Conservation (phyloP, 2,113 vertebrate species). For the Paradoxurus hermaphroditus region DNA sequence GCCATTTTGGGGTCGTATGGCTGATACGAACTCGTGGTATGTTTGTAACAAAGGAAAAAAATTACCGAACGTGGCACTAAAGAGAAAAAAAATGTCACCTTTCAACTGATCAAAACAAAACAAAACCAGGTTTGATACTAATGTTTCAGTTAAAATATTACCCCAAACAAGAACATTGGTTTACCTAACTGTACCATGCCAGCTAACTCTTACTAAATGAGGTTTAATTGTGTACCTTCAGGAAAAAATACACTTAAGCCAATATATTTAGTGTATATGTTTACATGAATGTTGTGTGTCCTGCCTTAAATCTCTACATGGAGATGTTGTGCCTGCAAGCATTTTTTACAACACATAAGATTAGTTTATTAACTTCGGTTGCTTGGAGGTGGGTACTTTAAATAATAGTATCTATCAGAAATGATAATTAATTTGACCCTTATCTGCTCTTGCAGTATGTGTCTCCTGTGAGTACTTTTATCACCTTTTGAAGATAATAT, state of each 20-base stretch:
- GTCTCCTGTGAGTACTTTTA: conserved; percentile 72
- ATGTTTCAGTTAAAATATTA: not conserved
- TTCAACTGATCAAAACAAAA: not conserved
- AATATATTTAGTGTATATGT: conserved; percentile 76
- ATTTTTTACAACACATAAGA: conserved; percentile 80
- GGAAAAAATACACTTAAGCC: conserved; percentile 72
- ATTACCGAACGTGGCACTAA: not conserved
- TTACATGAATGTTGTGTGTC: conserved; percentile 68
- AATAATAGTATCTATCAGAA: conserved; percentile 82
- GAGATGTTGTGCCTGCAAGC: conserved; percentile 76
- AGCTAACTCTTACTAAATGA: conserved; percentile 45
- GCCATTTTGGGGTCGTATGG: conserved; percentile 26
- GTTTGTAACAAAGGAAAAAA: not conserved
- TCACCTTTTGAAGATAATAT: conserved; percentile 77
- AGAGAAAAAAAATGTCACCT: not conserved
- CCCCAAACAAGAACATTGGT: not conserved
- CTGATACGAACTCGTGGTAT: not conserved
- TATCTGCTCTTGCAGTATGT: conserved; percentile 77
- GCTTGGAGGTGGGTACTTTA: conserved; percentile 76
- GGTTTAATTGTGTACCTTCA: conserved; percentile 69
- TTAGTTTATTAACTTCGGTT: conserved; percentile 78
- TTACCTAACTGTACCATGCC: not conserved
- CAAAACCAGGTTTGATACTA: not conserved
- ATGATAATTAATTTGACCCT: conserved; percentile 81
- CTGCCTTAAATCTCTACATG: conserved; percentile 68